Percentiles rank a stretch among this genome's conserved stretches.
phyloP scores from a whole-genome alignment of 1,140 invertebrate species.

The Ips typographus region DNA sequence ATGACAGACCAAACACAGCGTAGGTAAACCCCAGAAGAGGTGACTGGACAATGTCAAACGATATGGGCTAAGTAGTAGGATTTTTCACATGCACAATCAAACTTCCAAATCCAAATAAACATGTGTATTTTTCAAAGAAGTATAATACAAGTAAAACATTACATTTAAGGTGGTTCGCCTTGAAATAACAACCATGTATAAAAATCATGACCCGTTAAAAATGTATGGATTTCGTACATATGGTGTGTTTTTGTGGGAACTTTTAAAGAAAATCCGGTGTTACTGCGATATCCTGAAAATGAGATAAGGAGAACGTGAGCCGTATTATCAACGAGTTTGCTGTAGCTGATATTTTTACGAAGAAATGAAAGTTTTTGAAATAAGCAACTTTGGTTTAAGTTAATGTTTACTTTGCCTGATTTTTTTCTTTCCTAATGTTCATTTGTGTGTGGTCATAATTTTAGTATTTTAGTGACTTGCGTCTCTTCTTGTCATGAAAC shows the following conservation, averaged over 20 bases:
- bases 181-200: background rate
- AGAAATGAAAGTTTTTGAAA: background rate
- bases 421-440: too few relatives aligned
- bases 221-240: background rate
- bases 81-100: too few relatives aligned
- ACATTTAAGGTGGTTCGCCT: background rate
- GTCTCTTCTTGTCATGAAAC: too few relatives aligned
- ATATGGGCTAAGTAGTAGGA: background rate
- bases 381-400: too few relatives aligned
- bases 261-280: constrained; percentile 10
- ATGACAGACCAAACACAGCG: too few relatives aligned
- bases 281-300: constrained; percentile 3
- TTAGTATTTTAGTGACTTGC: too few relatives aligned
- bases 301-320: constrained; percentile 8
- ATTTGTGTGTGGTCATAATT: too few relatives aligned
- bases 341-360: background rate
- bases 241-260: background rate
- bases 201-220: background rate
- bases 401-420: too few relatives aligned
- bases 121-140: too few relatives aligned
- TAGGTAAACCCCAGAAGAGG: too few relatives aligned
- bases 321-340: background rate
- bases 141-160: background rate
- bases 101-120: too few relatives aligned
- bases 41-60: background rate